Percentiles rank a stretch among this genome's conserved stretches.
phyloP scores from a whole-genome alignment of 2,888 invertebrate species.

The Steinernema hermaphroditum region DNA sequence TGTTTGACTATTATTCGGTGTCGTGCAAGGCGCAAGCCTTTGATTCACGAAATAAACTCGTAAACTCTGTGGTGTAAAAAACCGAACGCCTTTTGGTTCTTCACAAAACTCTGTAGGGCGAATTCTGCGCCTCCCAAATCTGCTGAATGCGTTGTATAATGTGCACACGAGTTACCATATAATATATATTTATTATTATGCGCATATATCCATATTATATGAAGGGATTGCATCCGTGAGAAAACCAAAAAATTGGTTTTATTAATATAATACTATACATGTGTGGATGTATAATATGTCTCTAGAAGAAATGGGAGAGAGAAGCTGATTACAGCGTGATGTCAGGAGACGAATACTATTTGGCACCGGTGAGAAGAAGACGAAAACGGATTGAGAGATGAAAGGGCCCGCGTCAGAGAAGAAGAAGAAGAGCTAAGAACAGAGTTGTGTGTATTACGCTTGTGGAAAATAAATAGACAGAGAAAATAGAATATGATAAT shows the following conservation, averaged over 20 bases:
- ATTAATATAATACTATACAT: background rate
- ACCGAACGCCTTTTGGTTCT: too few relatives aligned
- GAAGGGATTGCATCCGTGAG: background rate
- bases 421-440: background rate
- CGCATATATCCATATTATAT: background rate
- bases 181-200: constrained; percentile 23
- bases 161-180: background rate
- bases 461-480: background rate
- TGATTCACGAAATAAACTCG: too few relatives aligned
- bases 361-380: background rate
- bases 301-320: background rate
- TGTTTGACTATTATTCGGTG: too few relatives aligned
- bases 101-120: too few relatives aligned
- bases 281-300: background rate
- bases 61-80: too few relatives aligned
- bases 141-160: too few relatives aligned
- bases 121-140: too few relatives aligned
- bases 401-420: constrained; percentile 3
- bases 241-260: background rate
- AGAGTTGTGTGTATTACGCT: background rate
- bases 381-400: background rate
- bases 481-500: background rate
- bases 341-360: background rate
- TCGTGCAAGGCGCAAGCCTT: too few relatives aligned
- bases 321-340: background rate